phyloP scores from a whole-genome alignment of 2,888 invertebrate species.

The Hymenopus coronatus region DNA sequence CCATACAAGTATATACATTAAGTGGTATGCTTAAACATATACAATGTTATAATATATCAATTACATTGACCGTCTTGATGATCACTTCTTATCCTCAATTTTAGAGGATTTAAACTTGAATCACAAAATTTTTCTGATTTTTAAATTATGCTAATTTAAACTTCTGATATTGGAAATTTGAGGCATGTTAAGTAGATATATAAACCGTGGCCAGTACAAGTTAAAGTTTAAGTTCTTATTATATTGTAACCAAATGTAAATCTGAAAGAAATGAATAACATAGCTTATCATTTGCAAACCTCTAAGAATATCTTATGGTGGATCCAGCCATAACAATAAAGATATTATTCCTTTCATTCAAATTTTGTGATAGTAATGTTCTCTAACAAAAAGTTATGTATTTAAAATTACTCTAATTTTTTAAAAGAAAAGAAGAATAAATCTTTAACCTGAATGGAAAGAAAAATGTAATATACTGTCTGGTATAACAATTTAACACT shows the following conservation, averaged over 20 bases:
- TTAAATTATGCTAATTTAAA: constrained; percentile 1
- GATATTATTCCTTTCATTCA: neutral
- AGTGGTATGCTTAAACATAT: neutral
- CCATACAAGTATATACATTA: too few species aligned
- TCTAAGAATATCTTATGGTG: too few species aligned
- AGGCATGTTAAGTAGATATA: neutral
- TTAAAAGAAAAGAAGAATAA: neutral
- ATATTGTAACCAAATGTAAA: neutral
- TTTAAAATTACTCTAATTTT: neutral
- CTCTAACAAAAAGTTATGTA: neutral
- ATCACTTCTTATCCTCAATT: neutral
- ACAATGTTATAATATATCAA: neutral
- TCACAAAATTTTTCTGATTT: neutral
- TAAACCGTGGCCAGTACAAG: constrained; percentile 14
- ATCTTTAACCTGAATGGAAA: neutral
- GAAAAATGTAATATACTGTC: neutral
- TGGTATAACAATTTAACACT: neutral
- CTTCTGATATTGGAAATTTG: neutral
- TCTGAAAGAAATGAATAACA: neutral
- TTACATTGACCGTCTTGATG: neutral
- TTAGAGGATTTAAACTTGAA: neutral
- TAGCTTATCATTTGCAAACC: neutral
- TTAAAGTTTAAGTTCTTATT: neutral
- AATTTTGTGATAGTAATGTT: neutral
- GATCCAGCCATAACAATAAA: neutral